phyloP scores from a whole-genome alignment of 2,888 invertebrate species.

The Acrocyrtus sp. region DNA sequence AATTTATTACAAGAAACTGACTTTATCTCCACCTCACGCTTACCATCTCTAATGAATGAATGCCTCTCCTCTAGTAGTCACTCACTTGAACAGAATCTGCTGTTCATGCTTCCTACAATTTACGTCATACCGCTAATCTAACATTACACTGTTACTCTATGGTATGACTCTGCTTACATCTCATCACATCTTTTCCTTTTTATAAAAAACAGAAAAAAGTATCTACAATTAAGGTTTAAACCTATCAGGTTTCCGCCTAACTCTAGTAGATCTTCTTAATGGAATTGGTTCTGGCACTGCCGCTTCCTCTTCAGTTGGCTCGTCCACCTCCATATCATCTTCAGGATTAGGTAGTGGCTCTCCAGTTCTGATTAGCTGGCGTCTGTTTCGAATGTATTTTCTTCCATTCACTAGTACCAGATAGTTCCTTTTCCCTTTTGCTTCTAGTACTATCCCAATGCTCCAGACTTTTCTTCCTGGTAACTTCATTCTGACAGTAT shows the following conservation, averaged over 20 bases:
- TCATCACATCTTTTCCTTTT: no score
- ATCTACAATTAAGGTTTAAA: no score
- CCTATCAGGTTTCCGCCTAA: neutral
- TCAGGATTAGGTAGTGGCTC: neutral
- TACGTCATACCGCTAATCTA: no score
- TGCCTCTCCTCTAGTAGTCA: no score
- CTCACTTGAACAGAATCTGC: no score
- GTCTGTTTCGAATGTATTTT: constrained; percentile 3
- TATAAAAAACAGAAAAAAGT: neutral
- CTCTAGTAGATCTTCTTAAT: neutral
- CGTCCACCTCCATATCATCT: neutral
- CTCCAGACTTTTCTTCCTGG: neutral
- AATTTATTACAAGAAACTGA: no score
- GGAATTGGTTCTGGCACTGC: neutral
- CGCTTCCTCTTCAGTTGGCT: neutral
- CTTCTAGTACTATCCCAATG: neutral
- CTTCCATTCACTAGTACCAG: neutral
- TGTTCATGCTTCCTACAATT: no score
- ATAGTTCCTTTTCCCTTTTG: constrained; percentile 4
- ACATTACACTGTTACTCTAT: no score
- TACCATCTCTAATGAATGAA: no score
- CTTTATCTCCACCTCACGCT: no score
- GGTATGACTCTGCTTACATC: neutral
- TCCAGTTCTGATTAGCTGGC: neutral
- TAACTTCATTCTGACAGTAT: neutral